Evolutionary conservation across 2,113 vertebrate species (phyloP).

Genomic region (Pseudolaguvia tuberculata): DNA sequence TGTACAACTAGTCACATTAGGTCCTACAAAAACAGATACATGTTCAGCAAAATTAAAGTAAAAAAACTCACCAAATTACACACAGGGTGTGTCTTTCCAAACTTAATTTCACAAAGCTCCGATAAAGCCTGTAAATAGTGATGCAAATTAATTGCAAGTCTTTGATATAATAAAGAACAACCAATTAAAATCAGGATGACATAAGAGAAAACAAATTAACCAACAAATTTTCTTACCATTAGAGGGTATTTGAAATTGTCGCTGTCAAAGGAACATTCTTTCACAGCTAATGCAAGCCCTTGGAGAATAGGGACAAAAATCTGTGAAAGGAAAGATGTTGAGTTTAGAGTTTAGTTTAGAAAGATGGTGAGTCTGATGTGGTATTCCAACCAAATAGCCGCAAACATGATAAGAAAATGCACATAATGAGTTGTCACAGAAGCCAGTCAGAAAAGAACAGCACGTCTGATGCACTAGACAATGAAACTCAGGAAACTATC

Average conservation of each 20-base stretch:
- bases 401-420: no score
- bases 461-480: no score
- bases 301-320: slow-evolving; percentile 94
- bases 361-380: no score
- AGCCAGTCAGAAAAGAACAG: no score
- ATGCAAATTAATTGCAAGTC: slow-evolving; percentile 23
- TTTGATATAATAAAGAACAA: not conserved
- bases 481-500: no score
- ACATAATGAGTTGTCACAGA: no score
- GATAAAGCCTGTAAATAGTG: slow-evolving; percentile 81
- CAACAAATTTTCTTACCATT: slow-evolving; percentile 77
- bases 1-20: not conserved
- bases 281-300: slow-evolving; percentile 87
- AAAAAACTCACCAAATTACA: slow-evolving; percentile 87
- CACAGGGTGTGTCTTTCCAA: slow-evolving; percentile 91
- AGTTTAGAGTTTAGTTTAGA: not conserved
- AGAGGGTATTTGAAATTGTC: slow-evolving; percentile 98
- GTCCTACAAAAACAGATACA: not conserved
- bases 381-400: no score
- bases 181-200: not conserved
- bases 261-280: slow-evolving; percentile 95
- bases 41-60: not conserved
- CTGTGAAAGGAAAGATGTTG: slow-evolving; percentile 61
- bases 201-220: not conserved
- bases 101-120: slow-evolving; percentile 98